Evolutionary conservation across 2,797 vertebrate genomes (phyloP), one percentile per base, ranked within the genome.

Genomic region (Corythornis leucogaster): DNA sequence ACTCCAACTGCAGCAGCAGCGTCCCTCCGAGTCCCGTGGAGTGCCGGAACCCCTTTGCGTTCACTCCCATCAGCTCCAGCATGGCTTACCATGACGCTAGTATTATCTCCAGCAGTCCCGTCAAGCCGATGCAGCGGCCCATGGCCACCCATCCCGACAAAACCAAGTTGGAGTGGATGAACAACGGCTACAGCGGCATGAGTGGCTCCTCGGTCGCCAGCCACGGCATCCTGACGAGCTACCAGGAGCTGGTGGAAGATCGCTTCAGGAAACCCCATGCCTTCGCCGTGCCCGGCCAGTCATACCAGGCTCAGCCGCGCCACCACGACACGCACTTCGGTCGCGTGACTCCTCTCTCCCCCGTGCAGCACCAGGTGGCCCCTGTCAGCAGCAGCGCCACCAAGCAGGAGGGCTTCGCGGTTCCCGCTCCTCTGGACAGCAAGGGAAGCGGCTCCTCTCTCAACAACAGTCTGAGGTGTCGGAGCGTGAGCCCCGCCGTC

Each of bases 71-170:
- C 96, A 99, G 98, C 97, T 99, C 99, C 92, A 99, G 98, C 68
- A 98, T 99, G 67, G 98, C 98, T 15, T 99, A 99, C 95, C 99
- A 99, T 0, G 99, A 99, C 12, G 98, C 98, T 96, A 99, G 98
- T 97, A 98, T 98, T 8, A 97, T 99, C 81, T 99, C 99, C 4
- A 99, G 98, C 89, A 99, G 99, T 87, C 99, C 99, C 0, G 99
- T 99, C 77, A 99, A 99, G 94, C 99, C 99, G 5, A 99, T 99
- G 99, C 99, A 99, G 96, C 98, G 99, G 93, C 99, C 99, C 7
- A 99, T 97, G 98, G 99, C 99, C 78, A 99, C 99, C 17, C 99
- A 99, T 92, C 99, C 99, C 0, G 99, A 99, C 96, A 99, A 99
- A 97, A 98, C 99, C 76, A 98, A 99, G 90, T 98, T 99, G 6